Conservation (phyloP, 2,113 vertebrate genomes). For the Accipiter virgatus region DNA sequence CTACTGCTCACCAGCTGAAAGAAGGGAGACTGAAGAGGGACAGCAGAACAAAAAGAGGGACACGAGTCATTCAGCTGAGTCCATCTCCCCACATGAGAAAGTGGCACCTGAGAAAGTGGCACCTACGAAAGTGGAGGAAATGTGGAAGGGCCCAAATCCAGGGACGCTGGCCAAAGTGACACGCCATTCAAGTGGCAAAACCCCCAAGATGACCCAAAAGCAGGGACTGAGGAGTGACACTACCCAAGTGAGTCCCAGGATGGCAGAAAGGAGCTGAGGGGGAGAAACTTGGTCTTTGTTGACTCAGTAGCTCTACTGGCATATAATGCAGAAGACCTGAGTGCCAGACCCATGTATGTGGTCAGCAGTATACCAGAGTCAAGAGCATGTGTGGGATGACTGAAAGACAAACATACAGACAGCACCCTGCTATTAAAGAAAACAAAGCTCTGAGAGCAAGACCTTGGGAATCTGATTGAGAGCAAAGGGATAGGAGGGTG, state of each 20-base stretch:
- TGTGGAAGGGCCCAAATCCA: background rate
- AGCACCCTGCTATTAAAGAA: background rate
- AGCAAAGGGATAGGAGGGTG: background rate
- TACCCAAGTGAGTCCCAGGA: background rate
- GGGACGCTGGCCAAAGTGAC: rapidly evolving
- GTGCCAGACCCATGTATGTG: background rate
- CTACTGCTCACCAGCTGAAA: background rate
- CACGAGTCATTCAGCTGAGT: background rate
- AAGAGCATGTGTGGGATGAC: background rate
- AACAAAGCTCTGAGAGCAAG: background rate
- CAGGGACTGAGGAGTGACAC: background rate
- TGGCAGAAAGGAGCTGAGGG: background rate
- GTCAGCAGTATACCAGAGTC: background rate
- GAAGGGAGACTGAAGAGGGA: background rate
- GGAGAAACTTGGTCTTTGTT: background rate
- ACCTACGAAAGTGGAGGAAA: background rate
- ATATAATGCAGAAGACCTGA: background rate
- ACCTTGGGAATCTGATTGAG: background rate
- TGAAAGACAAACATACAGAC: background rate
- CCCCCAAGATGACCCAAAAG: background rate
- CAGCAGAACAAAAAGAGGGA: background rate
- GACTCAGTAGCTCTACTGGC: background rate
- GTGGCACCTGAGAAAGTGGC: background rate
- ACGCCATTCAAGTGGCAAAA: background rate
- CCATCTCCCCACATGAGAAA: background rate